phyloP scores from a whole-genome alignment of 1,140 invertebrate genomes.

The Hylaeus volcanicus region DNA sequence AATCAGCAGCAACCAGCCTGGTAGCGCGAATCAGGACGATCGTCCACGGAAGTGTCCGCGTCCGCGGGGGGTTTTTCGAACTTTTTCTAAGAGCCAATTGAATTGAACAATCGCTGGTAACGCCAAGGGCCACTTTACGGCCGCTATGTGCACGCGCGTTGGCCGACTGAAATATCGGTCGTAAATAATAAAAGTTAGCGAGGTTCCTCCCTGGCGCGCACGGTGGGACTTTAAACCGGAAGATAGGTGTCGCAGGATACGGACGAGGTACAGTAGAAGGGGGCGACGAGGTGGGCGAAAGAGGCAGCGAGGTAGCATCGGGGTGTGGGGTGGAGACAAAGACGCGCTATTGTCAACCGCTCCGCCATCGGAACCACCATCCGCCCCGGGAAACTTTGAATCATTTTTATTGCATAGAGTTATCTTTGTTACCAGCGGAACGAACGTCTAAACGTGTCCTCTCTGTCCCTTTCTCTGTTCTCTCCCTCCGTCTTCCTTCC shows the following conservation, averaged over 20 bases:
- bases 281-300: slow-evolving; percentile 68
- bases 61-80: not conserved
- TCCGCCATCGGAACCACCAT: slow-evolving; percentile 81
- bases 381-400: slow-evolving; percentile 82
- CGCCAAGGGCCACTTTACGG: slow-evolving; percentile 50
- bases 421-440: slow-evolving; percentile 81
- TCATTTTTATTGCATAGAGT: slow-evolving; percentile 82
- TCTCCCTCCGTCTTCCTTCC: slow-evolving; percentile 28
- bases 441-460: slow-evolving; percentile 79
- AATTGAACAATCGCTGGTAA: slow-evolving; percentile 36
- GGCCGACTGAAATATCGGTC: slow-evolving; percentile 79
- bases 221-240: slow-evolving; percentile 80
- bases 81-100: slow-evolving; percentile 47
- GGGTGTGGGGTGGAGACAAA: slow-evolving; percentile 76
- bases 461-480: slow-evolving; percentile 55
- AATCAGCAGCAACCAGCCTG: too few relatives aligned
- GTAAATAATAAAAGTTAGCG: slow-evolving; percentile 82
- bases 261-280: slow-evolving; percentile 61
- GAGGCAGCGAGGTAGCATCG: slow-evolving; percentile 53
- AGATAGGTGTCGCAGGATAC: slow-evolving; percentile 81
- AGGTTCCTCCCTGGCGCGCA: slow-evolving; percentile 76
- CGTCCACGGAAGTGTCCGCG: too few relatives aligned
- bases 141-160: slow-evolving; percentile 58
- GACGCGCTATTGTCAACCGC: slow-evolving; percentile 80
- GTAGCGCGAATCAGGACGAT: too few relatives aligned